A percentile compares a stretch with the other conserved stretches of the same genome.
These are phyloP conservation scores for Lasioglossum albipes DNA, from an alignment of 1,140 invertebrate species.

Conservation along the genomic window DNA sequence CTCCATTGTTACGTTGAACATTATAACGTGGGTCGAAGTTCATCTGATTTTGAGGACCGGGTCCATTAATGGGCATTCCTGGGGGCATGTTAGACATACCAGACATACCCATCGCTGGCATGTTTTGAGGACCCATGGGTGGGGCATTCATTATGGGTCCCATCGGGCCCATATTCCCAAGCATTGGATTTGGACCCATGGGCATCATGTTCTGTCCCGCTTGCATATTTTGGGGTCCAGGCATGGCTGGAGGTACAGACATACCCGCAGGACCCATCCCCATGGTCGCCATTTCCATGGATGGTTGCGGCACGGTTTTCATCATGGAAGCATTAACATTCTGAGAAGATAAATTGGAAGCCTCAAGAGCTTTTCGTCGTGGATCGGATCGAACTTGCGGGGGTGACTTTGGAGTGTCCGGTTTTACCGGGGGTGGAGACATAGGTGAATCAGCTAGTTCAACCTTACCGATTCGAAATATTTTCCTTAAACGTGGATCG, in stretches of 20 bases:
- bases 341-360: constrained; percentile 64
- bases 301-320: constrained; percentile 42
- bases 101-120: constrained; percentile 74
- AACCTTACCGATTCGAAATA: constrained; percentile 84
- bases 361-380: constrained; percentile 81
- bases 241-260: constrained; percentile 71
- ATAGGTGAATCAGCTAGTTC: constrained; percentile 79
- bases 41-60: constrained; percentile 67
- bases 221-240: constrained; percentile 81
- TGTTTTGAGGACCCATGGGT: constrained; percentile 60
- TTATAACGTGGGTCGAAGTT: constrained; percentile 73
- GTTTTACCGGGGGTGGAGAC: constrained; percentile 73
- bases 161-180: constrained; percentile 77
- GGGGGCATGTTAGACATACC: constrained; percentile 73
- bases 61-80: constrained; percentile 58
- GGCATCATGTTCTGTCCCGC: constrained; percentile 76
- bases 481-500: constrained; percentile 87
- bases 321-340: constrained; percentile 53
- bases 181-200: constrained; percentile 77
- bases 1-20: constrained; percentile 72
- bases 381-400: constrained; percentile 80
- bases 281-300: constrained; percentile 53
- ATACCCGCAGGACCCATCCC: constrained; percentile 77
- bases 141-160: constrained; percentile 63
- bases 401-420: constrained; percentile 75